Percentiles rank a stretch among this genome's conserved stretches.
These are phyloP conservation scores for Notiomystis cincta DNA, from an alignment of 2,113 vertebrate species.

Conservation along the genomic window DNA sequence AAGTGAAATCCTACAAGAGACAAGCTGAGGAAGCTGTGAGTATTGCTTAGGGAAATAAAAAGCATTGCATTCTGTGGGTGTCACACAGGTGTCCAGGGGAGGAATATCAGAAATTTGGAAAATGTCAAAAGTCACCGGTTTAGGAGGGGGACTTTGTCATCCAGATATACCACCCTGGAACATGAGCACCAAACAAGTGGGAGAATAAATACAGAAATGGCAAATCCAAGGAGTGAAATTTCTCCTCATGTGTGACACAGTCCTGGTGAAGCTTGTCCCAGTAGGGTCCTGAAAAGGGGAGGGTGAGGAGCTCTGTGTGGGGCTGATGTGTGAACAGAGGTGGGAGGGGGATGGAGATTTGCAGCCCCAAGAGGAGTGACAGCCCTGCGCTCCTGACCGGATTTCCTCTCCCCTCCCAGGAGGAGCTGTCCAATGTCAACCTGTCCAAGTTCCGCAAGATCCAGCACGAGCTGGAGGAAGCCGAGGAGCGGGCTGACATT, in stretches of 20 bases:
- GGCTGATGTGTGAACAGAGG: not conserved
- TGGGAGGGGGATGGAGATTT: not conserved
- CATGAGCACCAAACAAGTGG: not conserved
- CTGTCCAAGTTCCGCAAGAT: conserved; percentile 70
- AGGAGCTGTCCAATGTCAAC: conserved; percentile 77
- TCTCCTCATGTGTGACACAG: accelerated
- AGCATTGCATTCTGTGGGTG: not conserved
- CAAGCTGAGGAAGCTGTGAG: conserved; percentile 14
- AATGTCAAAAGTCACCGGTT: not conserved
- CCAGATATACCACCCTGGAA: accelerated
- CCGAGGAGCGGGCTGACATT: conserved; percentile 78
- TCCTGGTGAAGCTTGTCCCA: too few relatives aligned
- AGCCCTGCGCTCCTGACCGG: not conserved
- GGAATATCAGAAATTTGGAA: not conserved
- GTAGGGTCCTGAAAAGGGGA: too few relatives aligned
- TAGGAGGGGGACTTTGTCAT: not conserved
- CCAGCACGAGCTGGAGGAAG: conserved; percentile 80
- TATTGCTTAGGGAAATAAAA: not conserved
- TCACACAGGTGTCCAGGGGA: not conserved
- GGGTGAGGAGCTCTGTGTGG: not conserved
- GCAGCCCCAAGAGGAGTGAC: not conserved
- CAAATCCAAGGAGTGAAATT: accelerated
- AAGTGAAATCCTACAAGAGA: conserved; percentile 18
- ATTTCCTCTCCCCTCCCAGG: conserved; percentile 23
- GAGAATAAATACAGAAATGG: not conserved